These are phyloP conservation scores for Engraulis encrasicolus DNA, from an alignment of 2,113 vertebrate genomes.

Conservation along the genomic window DNA sequence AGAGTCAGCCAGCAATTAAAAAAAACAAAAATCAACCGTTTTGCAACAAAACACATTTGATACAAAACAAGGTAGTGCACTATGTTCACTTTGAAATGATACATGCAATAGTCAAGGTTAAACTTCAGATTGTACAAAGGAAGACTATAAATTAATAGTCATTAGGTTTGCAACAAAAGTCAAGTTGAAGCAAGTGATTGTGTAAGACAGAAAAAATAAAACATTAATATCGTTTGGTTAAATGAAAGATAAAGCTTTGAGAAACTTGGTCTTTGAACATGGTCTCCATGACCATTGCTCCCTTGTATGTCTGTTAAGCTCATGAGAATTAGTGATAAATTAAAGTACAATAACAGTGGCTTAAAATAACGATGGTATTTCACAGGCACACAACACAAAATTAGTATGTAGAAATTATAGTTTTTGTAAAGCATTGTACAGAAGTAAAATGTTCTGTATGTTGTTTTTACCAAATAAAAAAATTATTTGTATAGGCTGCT, in stretches of 20 bases:
- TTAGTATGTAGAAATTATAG: neutral
- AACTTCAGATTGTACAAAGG: neutral
- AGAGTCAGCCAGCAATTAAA: neutral
- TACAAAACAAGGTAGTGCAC: neutral
- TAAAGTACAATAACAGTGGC: slow-evolving; percentile 4
- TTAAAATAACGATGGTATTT: neutral
- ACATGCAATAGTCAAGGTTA: neutral
- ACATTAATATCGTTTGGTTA: neutral
- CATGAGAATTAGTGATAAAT: neutral
- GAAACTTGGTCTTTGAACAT: neutral
- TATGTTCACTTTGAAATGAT: slow-evolving; percentile 5
- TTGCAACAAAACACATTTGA: neutral
- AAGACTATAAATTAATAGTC: no score
- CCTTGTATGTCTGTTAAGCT: neutral
- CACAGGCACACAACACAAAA: neutral
- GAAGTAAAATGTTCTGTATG: neutral
- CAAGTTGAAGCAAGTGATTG: neutral
- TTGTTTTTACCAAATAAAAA: neutral
- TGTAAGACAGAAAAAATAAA: neutral
- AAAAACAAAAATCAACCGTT: neutral
- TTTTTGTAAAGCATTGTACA: neutral
- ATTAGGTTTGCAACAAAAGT: neutral
- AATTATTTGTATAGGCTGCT: neutral
- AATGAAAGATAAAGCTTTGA: neutral
- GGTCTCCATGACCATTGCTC: neutral